phyloP scores from a whole-genome alignment of 2,888 invertebrate genomes.

The Mimumesa dahlbomi region DNA sequence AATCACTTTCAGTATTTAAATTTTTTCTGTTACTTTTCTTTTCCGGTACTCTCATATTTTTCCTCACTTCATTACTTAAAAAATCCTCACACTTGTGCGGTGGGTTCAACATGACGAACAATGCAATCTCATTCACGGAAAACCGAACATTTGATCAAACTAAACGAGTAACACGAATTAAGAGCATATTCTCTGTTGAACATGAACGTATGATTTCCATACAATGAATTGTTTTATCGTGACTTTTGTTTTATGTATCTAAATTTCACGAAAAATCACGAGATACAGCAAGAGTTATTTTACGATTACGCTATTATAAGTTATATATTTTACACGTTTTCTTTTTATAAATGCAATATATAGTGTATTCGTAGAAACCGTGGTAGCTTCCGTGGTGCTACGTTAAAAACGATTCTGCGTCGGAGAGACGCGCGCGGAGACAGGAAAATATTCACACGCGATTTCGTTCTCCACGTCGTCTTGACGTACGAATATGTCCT shows the following conservation, averaged over 20 bases:
- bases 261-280: neutral
- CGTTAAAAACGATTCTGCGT: conserved; percentile 32
- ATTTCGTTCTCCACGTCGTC: conserved; percentile 18
- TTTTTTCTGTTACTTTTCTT: conserved; percentile 3
- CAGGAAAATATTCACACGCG: conserved; percentile 46
- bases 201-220: neutral
- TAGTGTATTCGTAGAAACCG: conserved; percentile 56
- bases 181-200: neutral
- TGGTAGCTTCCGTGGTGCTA: conserved; percentile 21
- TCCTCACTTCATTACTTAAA: neutral
- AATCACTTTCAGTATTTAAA: conserved; percentile 27
- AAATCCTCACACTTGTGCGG: too few relatives aligned
- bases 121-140: neutral
- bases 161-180: neutral
- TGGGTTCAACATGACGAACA: too few relatives aligned
- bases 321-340: conserved; percentile 22
- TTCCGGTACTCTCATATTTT: neutral
- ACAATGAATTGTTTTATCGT: neutral
- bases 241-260: neutral
- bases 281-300: conserved; percentile 3
- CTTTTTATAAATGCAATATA: conserved; percentile 62
- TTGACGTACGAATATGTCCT: conserved; percentile 4
- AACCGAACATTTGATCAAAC: too few relatives aligned
- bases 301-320: neutral
- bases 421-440: conserved; percentile 32